phyloP scores from a whole-genome alignment of 2,888 invertebrate species.

The Mythimna lalbum region DNA sequence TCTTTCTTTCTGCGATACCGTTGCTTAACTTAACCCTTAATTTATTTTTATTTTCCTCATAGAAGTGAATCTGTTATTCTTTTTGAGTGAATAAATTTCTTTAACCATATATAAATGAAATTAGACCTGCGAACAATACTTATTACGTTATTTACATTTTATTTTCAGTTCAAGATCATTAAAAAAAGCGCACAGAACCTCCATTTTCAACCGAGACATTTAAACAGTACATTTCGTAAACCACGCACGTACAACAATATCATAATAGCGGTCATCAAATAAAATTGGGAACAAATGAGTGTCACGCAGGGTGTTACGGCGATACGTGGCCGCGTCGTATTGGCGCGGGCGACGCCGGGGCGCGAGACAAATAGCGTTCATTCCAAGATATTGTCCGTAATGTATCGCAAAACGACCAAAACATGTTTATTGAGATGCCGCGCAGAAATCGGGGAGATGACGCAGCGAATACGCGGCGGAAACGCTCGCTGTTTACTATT shows the following conservation, averaged over 20 bases:
- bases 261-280: slow-evolving; percentile 84
- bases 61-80: too few species aligned
- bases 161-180: background rate
- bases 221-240: slow-evolving; percentile 48
- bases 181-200: background rate
- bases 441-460: slow-evolving; percentile 60
- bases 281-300: slow-evolving; percentile 84
- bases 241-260: slow-evolving; percentile 77
- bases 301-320: slow-evolving; percentile 70
- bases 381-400: slow-evolving; percentile 77
- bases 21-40: too few species aligned
- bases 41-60: too few species aligned
- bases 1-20: too few species aligned
- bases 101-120: too few species aligned
- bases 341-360: slow-evolving; percentile 55
- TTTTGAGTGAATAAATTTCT: too few species aligned
- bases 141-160: background rate
- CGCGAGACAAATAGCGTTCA: slow-evolving; percentile 75
- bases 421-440: slow-evolving; percentile 71
- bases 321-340: slow-evolving; percentile 66
- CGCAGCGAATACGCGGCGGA: slow-evolving; percentile 42
- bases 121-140: too few species aligned
- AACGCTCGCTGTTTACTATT: slow-evolving; percentile 59
- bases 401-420: slow-evolving; percentile 72
- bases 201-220: slow-evolving; percentile 32